These are phyloP conservation scores for Potamarius usumacintae DNA, from an alignment of 2,113 vertebrate genomes.

Conservation along the genomic window DNA sequence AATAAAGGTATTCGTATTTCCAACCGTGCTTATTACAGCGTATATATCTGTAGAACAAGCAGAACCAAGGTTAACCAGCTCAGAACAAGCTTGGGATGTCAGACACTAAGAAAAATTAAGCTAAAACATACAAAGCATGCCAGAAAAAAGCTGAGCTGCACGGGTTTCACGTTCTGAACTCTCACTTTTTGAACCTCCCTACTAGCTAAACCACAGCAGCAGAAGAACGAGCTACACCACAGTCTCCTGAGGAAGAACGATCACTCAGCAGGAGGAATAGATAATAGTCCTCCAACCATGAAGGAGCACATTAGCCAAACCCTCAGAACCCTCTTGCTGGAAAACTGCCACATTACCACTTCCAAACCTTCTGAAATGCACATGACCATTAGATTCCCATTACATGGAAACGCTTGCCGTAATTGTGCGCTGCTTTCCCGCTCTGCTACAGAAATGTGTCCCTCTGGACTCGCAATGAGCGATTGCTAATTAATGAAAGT, in stretches of 20 bases:
- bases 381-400: constrained; percentile 46
- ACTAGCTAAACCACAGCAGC: constrained; percentile 20
- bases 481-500: constrained; percentile 43
- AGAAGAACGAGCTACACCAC: constrained; percentile 11
- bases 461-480: constrained; percentile 36
- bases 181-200: not conserved
- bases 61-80: not conserved
- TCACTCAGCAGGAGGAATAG: constrained; percentile 33
- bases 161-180: constrained; percentile 14
- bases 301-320: not conserved
- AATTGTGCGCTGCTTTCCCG: constrained; percentile 37
- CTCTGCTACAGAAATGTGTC: constrained; percentile 17
- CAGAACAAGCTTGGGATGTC: not conserved
- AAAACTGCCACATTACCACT: constrained; percentile 20
- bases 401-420: constrained; percentile 45
- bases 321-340: constrained; percentile 3
- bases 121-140: not conserved
- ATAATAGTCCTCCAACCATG: constrained; percentile 15
- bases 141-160: too few species aligned
- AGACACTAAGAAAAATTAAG: not conserved
- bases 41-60: not conserved
- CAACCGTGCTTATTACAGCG: not conserved
- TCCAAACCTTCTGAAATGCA: constrained; percentile 26
- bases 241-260: constrained; percentile 26
- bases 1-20: not conserved